Base-by-base conservation (phyloP, 1,140 invertebrate genomes). In the Pseudomyrmex gracilis region DNA sequence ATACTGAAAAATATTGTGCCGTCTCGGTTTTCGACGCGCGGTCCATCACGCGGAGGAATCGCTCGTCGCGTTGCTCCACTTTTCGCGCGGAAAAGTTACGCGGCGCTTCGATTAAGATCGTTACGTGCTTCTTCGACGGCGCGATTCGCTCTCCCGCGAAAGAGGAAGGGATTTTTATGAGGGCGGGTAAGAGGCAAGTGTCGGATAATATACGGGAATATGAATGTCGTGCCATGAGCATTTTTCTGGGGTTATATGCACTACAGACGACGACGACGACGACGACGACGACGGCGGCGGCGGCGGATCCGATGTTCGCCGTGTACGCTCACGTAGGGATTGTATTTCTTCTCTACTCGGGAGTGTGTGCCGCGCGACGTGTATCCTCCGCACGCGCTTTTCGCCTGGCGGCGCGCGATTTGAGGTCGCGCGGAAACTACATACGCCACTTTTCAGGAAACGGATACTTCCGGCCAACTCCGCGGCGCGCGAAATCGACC, bases 151-250 rank as follows among this genome's bases (percentile, higher is more conserved):
- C 17, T 22, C 8, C 43, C 55, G 8, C n/a, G 24, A 24, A 55
- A 5, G 20, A 10, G 76, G 49, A 20, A 15, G 57, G 34, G 71
- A 83, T 74, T 76, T 73, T 84, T 82, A 71, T 85, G n/a, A 61
- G 45, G 45, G 17, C 24, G n/a, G 22, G 34, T 34, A 34, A 61
- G 63, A 68, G 80, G 58, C 71, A 74, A 68, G 61, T 74, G 60
- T 83, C 57, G 49, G 64, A 84, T 66, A 84, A 84, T 84, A 84
- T 84, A 84, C 74, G 83, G 60, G 83, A 84, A 84, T 84, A 84
- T 84, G 77, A 84, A 84, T 82, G 83, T 84, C 76, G 58, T 24
- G 47, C 74, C 53, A 71, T 78, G 83, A 80, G 71, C 76, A 84
- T 84, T 84, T 83, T 84, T 84, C 74, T 68, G 45, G 61, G 63